Base-by-base conservation (phyloP, 2,888 invertebrate species). In the Noctua fimbriata region DNA sequence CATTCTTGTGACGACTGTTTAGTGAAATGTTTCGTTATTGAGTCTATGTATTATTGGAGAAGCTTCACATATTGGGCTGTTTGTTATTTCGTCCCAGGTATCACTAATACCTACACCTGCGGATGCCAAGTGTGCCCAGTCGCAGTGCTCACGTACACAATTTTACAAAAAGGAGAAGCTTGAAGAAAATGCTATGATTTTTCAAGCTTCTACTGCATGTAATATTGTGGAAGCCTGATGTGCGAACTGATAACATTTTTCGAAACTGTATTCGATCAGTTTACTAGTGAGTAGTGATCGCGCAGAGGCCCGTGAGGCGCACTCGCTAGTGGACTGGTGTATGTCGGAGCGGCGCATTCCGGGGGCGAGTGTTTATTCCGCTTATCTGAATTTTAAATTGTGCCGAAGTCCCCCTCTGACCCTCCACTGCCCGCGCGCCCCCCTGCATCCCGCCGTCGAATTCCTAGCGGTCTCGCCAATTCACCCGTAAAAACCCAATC, bases 341-440 rank as follows among this genome's bases (percentile, higher is more conserved):
- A 55, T 32, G 32, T 24, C 76, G 60, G 72, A 69, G 78, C 58
- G 74, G 85, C 89, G 84, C 90, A 92, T 93, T 93, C 93, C 93
- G 84, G 89, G 89, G 85, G 76, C 89, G 89, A 91, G 91, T 93
- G 93, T 93, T 95, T 94, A 95, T 96, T 95, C 95, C 95, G 95
- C 95, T 95, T 95, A 95, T 96, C 95, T 95, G 93, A 96, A 96
- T 95, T 96, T 96, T 94, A 96, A 96, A 96, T 95, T 93, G 80
- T 73, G 86, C 79, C 74, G 79, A 73, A 82, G 76, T 76, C 72
- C 71, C 84, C 73, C 80, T 69, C 49, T 24, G 67, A 58, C 77
- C 79, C 32, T 36, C 32, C 44, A 7, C 21, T 7, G 21, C 55
- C 74, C 73, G 55, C 72, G 74, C 76, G 41, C 76, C 79, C 71